Conservation (phyloP, 2,888 invertebrate species). For the Ariolimax columbianus region DNA sequence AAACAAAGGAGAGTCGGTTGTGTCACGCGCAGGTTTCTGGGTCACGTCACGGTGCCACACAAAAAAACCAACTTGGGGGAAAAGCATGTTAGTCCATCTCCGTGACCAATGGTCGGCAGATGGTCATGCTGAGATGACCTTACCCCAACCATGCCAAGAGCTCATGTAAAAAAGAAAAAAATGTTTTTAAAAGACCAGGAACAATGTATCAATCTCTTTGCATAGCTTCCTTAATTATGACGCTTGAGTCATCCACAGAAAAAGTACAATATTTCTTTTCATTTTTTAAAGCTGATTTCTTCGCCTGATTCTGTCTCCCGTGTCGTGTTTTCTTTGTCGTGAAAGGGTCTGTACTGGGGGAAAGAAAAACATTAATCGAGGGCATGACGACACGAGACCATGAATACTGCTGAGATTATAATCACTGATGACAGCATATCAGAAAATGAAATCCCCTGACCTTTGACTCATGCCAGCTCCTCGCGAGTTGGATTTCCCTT, state of each 20-base stretch:
- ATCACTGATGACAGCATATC: slow-evolving; percentile 24
- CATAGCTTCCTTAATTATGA: slow-evolving; percentile 12
- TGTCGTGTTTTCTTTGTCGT: background rate
- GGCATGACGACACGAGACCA: slow-evolving; percentile 3
- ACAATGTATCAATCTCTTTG: slow-evolving; percentile 4
- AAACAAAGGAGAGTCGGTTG: slow-evolving; percentile 10
- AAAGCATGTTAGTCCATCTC: slow-evolving; percentile 16
- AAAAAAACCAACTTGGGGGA: background rate
- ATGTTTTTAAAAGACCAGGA: background rate
- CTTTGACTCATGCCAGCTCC: background rate
- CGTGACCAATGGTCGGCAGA: slow-evolving; percentile 31
- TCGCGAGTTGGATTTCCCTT: background rate
- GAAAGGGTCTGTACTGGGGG: background rate
- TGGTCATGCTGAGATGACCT: slow-evolving; percentile 24
- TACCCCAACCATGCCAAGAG: background rate
- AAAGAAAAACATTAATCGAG: slow-evolving; percentile 4
- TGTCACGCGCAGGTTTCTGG: slow-evolving; percentile 24
- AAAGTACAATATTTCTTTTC: background rate
- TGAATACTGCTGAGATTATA: too few species aligned
- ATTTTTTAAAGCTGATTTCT: background rate
- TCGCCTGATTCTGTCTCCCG: background rate
- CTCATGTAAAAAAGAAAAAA: background rate
- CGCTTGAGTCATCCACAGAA: slow-evolving; percentile 5
- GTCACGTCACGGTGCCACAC: slow-evolving; percentile 21
- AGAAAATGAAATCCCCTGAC: slow-evolving; percentile 33